Conservation (phyloP, 2,888 invertebrate species). For the Hofmannophila pseudospretella region DNA sequence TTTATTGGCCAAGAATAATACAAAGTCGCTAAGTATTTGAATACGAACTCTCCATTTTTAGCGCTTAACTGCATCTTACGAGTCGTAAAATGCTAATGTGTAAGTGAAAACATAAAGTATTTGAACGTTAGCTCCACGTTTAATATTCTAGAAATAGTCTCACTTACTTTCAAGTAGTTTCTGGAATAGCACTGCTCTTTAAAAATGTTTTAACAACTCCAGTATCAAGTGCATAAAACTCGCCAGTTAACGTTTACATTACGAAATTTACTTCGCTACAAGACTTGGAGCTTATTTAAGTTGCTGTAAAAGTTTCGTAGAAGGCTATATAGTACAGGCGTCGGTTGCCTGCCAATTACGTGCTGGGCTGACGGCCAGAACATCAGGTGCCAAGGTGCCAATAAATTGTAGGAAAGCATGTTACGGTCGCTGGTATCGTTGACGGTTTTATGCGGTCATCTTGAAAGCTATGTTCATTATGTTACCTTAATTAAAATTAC, state of each 20-base stretch:
- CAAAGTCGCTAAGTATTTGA: too few species aligned
- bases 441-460: too few species aligned
- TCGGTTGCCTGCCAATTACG: constrained; percentile 14
- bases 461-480: too few species aligned
- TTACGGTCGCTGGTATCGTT: too few species aligned
- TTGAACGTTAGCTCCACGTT: background rate
- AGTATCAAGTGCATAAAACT: constrained; percentile 4
- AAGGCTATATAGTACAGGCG: too few species aligned
- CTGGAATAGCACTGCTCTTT: background rate
- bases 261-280: constrained; percentile 10
- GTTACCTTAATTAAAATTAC: too few species aligned
- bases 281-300: constrained; percentile 15
- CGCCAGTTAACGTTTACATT: constrained; percentile 6
- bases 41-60: too few species aligned
- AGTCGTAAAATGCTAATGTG: background rate
- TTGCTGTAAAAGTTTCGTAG: constrained; percentile 15
- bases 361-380: constrained; percentile 7
- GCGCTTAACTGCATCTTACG: background rate
- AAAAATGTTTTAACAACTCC: background rate
- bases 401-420: too few species aligned
- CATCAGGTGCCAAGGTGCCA: background rate
- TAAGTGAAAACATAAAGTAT: background rate
- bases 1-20: too few species aligned
- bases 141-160: background rate
- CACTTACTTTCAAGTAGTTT: background rate